Evolutionary conservation across 2,888 invertebrate genomes (phyloP), one percentile per base, ranked within the genome.

Genomic region (Drosophila pseudotalamancana): DNA sequence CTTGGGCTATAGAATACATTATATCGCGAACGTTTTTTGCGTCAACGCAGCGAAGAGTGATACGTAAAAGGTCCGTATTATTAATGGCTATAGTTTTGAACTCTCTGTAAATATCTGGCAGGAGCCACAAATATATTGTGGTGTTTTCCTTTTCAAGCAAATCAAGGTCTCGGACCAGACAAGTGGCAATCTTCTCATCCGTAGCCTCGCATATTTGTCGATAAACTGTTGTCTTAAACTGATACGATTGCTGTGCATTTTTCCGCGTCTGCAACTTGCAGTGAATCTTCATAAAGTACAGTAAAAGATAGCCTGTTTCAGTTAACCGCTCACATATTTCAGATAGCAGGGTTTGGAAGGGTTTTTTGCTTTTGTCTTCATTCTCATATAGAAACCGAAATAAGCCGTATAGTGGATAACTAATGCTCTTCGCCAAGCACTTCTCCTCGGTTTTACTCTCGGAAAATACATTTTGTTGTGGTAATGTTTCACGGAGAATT

Each of bases 81-180:
- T 98, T 98, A 72, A 97, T 94, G 37, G 96, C 95, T 87, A 95
- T 95, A 79, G 95, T 95, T 88, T 97, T 96, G 91, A 97, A 98
- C 91, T 96, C 97, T 89, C 95, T 94, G 92, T 97, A 99, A 65
- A 98, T 94, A 90, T 98, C 98, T 46, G 98, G 98, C 90, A 99
- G 94, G 81, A 99, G 93, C 94, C 96, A 98, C 88, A 97, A 95
- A 91, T 98, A 95, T 90, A 98, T 93, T 88, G 95, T 94, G 46
- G 97, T 95, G 92, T 98, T 98, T 90, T 95, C 96, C 90, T 97
- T 95, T 91, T 98, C 97, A 90, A 98, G 97, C 68, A 95, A 93
- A 93, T 95, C 95, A 78, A 98, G 93, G 92, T 99, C 98, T 69
- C 95, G 94, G 5, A 88, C 86, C n/a, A 90, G 69, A 53, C 90